Conservation (phyloP, 2,888 invertebrate genomes). For the Plagodis pulveraria region DNA sequence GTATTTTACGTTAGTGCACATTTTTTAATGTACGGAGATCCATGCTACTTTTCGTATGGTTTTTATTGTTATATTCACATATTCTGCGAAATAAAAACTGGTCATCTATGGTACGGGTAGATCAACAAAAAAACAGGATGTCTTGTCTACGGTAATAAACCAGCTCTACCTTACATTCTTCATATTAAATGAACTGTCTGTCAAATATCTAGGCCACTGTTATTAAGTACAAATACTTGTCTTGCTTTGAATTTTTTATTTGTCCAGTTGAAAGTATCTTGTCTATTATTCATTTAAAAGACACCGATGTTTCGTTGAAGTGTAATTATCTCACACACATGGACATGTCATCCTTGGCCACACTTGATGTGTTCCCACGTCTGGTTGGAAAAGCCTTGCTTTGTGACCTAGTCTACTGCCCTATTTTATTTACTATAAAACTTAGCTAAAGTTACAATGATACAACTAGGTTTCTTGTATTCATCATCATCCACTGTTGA, state of each 20-base stretch:
- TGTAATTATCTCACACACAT: slow-evolving; percentile 6
- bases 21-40: too few relatives aligned
- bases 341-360: slow-evolving; percentile 20
- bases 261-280: slow-evolving; percentile 6
- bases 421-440: slow-evolving; percentile 4
- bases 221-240: slow-evolving; percentile 9
- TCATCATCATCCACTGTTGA: too few relatives aligned
- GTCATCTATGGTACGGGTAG: too few relatives aligned
- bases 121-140: neutral
- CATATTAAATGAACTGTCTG: slow-evolving; percentile 1
- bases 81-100: too few relatives aligned
- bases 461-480: too few relatives aligned
- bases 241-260: slow-evolving; percentile 2
- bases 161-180: neutral
- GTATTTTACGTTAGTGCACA: too few relatives aligned
- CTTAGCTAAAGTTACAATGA: neutral
- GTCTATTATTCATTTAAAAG: neutral
- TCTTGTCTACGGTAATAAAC: neutral
- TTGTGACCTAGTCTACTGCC: slow-evolving; percentile 12
- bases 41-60: too few relatives aligned
- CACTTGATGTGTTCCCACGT: slow-evolving; percentile 8
- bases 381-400: neutral
- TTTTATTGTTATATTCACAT: too few relatives aligned
- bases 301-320: neutral
- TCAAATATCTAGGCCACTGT: slow-evolving; percentile 19